These are phyloP conservation scores for Listrodromus nycthemerus DNA, from an alignment of 2,888 invertebrate genomes.

Conservation along the genomic window DNA sequence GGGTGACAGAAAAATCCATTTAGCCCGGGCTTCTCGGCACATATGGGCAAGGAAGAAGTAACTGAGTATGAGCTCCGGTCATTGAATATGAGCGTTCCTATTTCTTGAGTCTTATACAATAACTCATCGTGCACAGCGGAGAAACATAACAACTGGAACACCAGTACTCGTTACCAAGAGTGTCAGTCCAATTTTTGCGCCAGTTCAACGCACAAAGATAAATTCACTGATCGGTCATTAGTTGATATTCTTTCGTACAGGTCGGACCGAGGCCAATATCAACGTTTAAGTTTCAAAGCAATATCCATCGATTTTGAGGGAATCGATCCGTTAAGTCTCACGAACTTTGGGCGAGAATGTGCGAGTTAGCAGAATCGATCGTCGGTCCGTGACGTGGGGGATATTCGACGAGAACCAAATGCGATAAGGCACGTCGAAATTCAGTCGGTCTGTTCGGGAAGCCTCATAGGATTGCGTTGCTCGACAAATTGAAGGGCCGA, in stretches of 20 bases:
- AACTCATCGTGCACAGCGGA: neutral
- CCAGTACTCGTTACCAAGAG: neutral
- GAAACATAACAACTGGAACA: neutral
- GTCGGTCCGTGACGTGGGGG: neutral
- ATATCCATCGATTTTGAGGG: slow-evolving; percentile 44
- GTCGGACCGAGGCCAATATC: neutral
- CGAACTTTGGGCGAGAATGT: slow-evolving; percentile 23
- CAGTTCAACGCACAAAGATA: neutral
- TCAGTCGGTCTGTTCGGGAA: slow-evolving; percentile 69
- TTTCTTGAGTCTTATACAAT: neutral
- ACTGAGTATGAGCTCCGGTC: neutral
- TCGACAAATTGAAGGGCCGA: slow-evolving; percentile 77
- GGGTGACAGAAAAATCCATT: slow-evolving; percentile 79
- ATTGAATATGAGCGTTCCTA: neutral
- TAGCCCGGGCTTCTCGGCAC: neutral
- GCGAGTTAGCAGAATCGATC: slow-evolving; percentile 39
- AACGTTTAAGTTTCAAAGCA: slow-evolving; percentile 8
- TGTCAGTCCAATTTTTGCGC: neutral
- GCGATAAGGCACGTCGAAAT: slow-evolving; percentile 76
- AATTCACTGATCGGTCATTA: neutral
- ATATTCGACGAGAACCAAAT: slow-evolving; percentile 11
- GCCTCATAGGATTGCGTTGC: slow-evolving; percentile 58
- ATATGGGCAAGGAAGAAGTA: neutral
- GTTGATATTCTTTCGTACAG: neutral
- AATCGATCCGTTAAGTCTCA: slow-evolving; percentile 57